Base-by-base conservation (phyloP, 1,140 invertebrate species). In the Caenorhabditis latens region DNA sequence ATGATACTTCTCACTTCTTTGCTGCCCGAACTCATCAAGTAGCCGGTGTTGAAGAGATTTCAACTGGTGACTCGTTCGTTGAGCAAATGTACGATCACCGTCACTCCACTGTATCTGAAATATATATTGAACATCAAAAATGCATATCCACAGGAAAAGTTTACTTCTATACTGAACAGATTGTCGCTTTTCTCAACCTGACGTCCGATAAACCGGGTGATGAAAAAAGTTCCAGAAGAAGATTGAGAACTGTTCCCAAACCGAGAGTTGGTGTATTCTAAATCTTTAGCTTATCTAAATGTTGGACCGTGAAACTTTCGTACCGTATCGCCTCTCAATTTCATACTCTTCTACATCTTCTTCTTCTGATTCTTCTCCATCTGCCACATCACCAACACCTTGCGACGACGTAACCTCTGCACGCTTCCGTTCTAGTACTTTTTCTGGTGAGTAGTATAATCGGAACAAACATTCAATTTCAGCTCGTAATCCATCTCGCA, bases 61-160 rank as follows among this genome's bases (percentile, higher is more conserved):
- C 3, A 86, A 19, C 40, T 86, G 65, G 13, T 65, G 16, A 13
- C 75, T 32, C 9, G 86, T 24, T 43, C 86, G 8, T 40, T 67
- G 61, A 57, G 61, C 75, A 21, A 71, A 86, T 24, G 86, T 86
- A 5, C 53, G 19, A 50, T 83, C 65, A 2, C 86, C 86, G 42
- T 86, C 86, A n/a, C 71, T 86, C 86, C 86, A 86, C 3, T 63
- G 58, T 19, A 86, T 61, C 86, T 86, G 61, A 63, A 86, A 83
- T 3, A 2, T 8, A 14, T 8, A 3, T 61, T 61, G 9, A 2
- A 9, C 50, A 53, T 53, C 50, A 53, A 16, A 53, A 1, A 53
- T 1, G 50, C 0, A 40, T 8, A 32, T 32, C 32, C 32, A 32
- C 32, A 32, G 32, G 32, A 32, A 32, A 32, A 32, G 0, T 32